These are phyloP conservation scores for Pristis pectinata DNA, from an alignment of 2,797 vertebrate genomes.

Conservation along the genomic window DNA sequence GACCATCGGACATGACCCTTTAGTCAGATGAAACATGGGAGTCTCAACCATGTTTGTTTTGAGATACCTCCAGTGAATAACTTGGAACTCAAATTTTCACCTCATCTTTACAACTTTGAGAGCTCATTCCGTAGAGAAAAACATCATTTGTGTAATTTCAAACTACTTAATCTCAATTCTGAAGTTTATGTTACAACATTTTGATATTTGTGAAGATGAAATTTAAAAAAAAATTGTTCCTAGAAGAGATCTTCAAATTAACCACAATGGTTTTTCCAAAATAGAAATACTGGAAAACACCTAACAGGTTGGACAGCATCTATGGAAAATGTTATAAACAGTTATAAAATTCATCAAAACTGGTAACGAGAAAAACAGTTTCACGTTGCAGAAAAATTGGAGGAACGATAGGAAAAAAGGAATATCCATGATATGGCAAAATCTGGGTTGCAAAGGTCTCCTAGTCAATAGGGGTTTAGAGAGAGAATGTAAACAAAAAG, in stretches of 20 bases:
- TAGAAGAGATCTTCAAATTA: background rate
- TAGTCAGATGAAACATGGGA: background rate
- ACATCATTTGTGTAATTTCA: background rate
- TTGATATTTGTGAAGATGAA: background rate
- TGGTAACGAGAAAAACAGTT: no score
- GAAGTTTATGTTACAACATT: background rate
- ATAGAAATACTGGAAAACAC: no score
- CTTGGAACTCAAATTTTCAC: background rate
- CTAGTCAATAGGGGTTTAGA: no score
- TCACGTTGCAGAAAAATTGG: no score
- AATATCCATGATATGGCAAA: no score
- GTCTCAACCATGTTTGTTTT: background rate
- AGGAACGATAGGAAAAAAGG: no score
- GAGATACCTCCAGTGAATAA: background rate
- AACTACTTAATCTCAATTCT: background rate
- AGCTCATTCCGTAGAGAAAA: background rate
- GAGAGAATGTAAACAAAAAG: no score
- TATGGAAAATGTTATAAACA: no score
- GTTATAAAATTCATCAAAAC: no score
- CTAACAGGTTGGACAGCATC: no score
- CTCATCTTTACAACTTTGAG: background rate
- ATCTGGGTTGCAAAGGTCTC: no score
- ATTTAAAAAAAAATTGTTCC: background rate
- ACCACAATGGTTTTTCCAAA: background rate
- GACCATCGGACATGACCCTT: background rate